Percentiles rank a stretch among this genome's conserved stretches.
Evolutionary conservation across 2,797 vertebrate genomes (phyloP).

Genomic region (Carcharodon carcharias): DNA sequence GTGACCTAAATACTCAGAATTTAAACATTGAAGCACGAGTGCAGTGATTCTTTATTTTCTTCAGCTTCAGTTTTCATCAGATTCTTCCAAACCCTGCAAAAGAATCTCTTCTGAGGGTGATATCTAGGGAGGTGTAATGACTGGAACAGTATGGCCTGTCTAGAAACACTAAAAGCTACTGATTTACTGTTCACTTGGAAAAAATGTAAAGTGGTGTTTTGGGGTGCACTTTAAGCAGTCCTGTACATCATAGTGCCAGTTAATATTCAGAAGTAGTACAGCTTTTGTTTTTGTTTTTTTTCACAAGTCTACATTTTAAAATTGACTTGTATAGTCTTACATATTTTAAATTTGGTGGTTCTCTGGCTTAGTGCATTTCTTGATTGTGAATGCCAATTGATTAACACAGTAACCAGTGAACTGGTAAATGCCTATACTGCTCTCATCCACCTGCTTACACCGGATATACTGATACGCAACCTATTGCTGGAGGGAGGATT

Average conservation of each 20-base stretch:
- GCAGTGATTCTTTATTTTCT: neutral
- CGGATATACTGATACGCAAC: neutral
- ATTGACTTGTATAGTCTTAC: neutral
- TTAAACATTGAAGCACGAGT: conserved; percentile 15
- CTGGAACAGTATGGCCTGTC: neutral
- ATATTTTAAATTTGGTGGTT: neutral
- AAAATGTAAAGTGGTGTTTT: neutral
- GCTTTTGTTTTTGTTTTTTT: neutral
- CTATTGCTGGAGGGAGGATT: neutral
- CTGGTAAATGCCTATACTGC: neutral
- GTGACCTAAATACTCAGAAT: neutral
- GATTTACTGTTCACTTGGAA: neutral
- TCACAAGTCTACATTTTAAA: neutral
- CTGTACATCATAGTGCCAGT: conserved; percentile 22
- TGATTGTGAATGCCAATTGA: neutral
- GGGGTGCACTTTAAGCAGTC: neutral
- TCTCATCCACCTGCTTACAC: neutral
- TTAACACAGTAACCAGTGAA: neutral
- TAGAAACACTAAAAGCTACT: conserved; percentile 16
- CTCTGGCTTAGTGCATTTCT: neutral
- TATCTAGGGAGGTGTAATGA: neutral
- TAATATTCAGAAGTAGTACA: neutral
- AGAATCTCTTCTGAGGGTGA: neutral
- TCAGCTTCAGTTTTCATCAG: neutral
- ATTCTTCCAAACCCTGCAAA: neutral